Evolutionary conservation across 2,888 invertebrate species (phyloP), one percentile per base, ranked within the genome.

Genomic region (Dione vanillae): DNA sequence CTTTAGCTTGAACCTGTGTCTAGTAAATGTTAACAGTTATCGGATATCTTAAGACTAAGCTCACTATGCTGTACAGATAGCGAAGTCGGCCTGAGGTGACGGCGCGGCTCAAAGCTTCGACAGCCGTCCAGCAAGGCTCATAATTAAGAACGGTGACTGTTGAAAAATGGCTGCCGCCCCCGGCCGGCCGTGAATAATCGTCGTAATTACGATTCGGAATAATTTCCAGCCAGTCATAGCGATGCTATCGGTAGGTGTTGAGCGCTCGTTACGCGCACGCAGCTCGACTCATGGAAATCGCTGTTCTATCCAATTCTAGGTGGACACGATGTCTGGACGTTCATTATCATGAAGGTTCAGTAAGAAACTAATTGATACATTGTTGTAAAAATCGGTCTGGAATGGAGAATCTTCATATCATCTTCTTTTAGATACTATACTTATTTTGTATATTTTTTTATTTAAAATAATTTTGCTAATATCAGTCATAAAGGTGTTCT

Each of bases 121-220:
- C 92, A 92, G 92, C 83, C 92, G 91, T 92, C 92, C 92, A 91
- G 85, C 88, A 83, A 88, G 87, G 89, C 88, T 92, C 92, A 92
- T 93, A 93, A 92, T 93, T 93, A 93, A 93, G 93, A 93, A 93
- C 91, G 91, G 93, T 93, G 93, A 93, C 93, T 93, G 92, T 92
- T 92, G 92, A 92, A 93, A 93, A 93, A 93, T 92, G 91, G 91
- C 91, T 82, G 92, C 92, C 92, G 92, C 92, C 92, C 92, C 92
- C 91, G 92, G 92, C 92, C 91, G 90, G 90, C 93, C 93, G 92
- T 93, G 92, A 93, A 93, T 92, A 93, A 93, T 93, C 92, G 93
- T 85, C 91, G 92, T 93, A 93, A 93, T 92, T 93, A 93, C 92
- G 90, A 92, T 89, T 92, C 90, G 89, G 92, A 92, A 93, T 92